These are phyloP conservation scores for Callipepla squamata DNA, from an alignment of 2,113 vertebrate species.

Conservation along the genomic window DNA sequence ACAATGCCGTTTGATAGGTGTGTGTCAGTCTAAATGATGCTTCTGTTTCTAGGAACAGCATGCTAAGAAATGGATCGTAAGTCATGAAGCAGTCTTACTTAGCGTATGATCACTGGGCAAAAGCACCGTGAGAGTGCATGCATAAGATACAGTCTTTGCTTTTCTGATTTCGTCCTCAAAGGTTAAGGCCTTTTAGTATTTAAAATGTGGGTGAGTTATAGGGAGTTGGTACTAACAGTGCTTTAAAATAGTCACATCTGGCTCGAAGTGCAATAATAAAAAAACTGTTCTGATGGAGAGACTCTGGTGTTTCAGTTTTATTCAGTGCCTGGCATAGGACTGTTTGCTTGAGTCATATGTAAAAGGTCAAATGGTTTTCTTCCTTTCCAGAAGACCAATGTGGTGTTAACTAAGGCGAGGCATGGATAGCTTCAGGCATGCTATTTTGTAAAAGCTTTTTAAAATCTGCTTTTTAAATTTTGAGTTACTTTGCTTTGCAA, in stretches of 20 bases:
- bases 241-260: neutral
- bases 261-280: neutral
- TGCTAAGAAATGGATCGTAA: neutral
- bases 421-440: neutral
- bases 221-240: neutral
- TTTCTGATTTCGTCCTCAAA: neutral
- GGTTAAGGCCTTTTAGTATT: neutral
- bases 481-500: neutral
- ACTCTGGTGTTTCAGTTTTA: neutral
- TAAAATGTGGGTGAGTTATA: neutral
- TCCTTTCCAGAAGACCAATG: neutral
- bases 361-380: neutral
- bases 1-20: neutral
- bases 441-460: neutral
- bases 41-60: neutral
- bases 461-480: neutral
- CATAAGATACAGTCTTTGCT: neutral
- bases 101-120: neutral
- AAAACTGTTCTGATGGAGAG: neutral
- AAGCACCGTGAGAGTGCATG: neutral
- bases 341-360: neutral
- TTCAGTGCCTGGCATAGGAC: neutral
- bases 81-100: accelerated
- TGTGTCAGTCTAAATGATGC: neutral
- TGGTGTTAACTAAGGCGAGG: neutral